Percentiles rank a stretch among this genome's conserved stretches.
These are phyloP conservation scores for Notarius lentiginosus DNA, from an alignment of 2,113 vertebrate genomes.

Conservation along the genomic window DNA sequence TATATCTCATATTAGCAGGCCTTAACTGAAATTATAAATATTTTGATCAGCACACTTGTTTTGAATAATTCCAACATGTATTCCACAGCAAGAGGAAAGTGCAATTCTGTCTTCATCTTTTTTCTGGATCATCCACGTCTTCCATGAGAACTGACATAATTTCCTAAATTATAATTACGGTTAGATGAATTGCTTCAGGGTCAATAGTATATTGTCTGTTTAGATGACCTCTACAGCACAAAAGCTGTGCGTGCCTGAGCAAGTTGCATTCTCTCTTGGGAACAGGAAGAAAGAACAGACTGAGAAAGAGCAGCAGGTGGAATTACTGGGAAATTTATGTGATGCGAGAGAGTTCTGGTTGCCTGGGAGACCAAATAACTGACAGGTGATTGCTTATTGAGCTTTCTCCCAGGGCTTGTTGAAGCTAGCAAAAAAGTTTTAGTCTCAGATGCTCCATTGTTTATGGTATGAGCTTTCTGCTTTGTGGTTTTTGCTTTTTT, in stretches of 20 bases:
- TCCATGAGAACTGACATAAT: background rate
- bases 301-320: background rate
- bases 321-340: background rate
- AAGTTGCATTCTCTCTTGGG: background rate
- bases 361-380: constrained; percentile 28
- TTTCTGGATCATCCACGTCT: background rate
- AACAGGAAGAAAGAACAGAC: background rate
- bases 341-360: constrained; percentile 18
- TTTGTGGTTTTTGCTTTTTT: too few relatives aligned
- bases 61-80: background rate
- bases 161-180: background rate
- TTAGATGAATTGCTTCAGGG: background rate
- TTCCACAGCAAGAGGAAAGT: background rate
- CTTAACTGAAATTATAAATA: constrained; percentile 23
- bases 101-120: background rate
- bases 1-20: background rate
- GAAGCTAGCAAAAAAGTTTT: constrained; percentile 16
- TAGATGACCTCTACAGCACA: background rate
- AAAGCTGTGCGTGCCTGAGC: background rate
- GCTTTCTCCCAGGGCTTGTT: constrained; percentile 20
- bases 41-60: constrained; percentile 13
- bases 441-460: background rate
- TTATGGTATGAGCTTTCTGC: background rate
- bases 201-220: background rate
- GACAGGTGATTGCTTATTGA: constrained; percentile 30